Base-by-base conservation (phyloP, 2,888 invertebrate species). In the Netelia virgata region DNA sequence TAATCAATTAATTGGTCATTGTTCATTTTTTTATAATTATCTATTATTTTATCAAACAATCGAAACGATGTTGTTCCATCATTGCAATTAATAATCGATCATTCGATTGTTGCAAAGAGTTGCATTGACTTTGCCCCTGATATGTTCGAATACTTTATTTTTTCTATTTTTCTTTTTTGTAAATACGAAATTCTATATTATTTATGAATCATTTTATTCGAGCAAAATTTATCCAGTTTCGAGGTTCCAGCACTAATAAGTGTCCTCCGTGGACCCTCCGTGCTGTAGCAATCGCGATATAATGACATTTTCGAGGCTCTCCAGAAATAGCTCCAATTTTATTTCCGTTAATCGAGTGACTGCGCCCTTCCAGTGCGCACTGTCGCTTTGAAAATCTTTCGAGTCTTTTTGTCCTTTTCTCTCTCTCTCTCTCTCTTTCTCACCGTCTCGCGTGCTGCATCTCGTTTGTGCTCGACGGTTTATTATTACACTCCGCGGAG, bases 401-500 rank as follows among this genome's bases (percentile, higher is more conserved):
- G 69, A 28, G 50, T 18, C 41, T 1, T n/a, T 41, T 59, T 50
- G 28, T 10, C 6, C 16, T 2, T 59, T 3, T 59, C 16, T 20
- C 18, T 57, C 18, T 59, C 57, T 59, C 61, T 43, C 18, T 23
- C 59, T 11, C n/a, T 8, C 61, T 43, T 14, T 23, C 59, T 11
- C n/a, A 1, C n/a, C 16, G 23, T 20, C 57, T 57, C 69, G 73
- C 69, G 63, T 53, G 68, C 63, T 73, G 73, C 73, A 73, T 77
- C 74, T 74, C 81, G 74, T 81, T 81, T 78, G 50, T 77, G 69
- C 77, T 74, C 50, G 57, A 10, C 11, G 64, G 84, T 81, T 84
- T 84, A 84, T 84, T 81, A 81, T 82, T 82, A 82, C 77, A 84
- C 81, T 70, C 77, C 55, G 59, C 68, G 20, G 84, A 76, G 74